A percentile compares a stretch with the other conserved stretches of the same genome.
phyloP scores from a whole-genome alignment of 2,797 vertebrate genomes.

The Amazona finschi region DNA sequence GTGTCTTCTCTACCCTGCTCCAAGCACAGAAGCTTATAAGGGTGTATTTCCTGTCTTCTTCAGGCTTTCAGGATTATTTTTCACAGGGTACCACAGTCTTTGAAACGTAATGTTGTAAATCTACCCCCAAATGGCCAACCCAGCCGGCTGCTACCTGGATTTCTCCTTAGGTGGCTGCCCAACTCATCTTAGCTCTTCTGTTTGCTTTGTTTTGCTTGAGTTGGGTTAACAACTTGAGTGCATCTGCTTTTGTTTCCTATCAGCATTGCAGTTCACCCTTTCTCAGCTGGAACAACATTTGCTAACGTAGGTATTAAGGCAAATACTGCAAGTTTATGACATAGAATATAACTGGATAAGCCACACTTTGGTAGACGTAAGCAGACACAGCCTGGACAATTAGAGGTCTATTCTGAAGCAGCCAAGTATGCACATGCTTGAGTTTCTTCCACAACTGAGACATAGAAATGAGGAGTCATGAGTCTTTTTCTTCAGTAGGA shows the following conservation, averaged over 20 bases:
- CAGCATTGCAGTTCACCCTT: neutral
- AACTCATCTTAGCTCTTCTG: neutral
- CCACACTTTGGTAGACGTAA: neutral
- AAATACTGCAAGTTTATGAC: neutral
- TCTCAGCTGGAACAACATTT: neutral
- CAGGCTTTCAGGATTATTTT: neutral
- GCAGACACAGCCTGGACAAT: neutral
- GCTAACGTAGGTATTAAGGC: neutral
- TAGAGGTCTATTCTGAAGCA: neutral
- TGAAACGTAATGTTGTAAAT: neutral
- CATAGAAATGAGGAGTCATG: neutral
- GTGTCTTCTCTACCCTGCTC: neutral
- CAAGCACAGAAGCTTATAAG: neutral
- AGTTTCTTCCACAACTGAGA: neutral
- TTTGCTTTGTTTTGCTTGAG: neutral
- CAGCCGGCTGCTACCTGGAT: neutral
- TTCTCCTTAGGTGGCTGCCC: neutral
- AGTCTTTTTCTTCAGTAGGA: neutral
- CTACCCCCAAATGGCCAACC: neutral
- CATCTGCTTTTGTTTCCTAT: neutral
- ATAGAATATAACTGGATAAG: neutral
- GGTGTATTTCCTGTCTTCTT: neutral
- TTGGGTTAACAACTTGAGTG: neutral
- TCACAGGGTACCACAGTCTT: neutral
- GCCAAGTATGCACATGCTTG: neutral